Evolutionary conservation across 1,140 invertebrate species (phyloP), one percentile per base, ranked within the genome.

Genomic region (Frieseomelitta varia): DNA sequence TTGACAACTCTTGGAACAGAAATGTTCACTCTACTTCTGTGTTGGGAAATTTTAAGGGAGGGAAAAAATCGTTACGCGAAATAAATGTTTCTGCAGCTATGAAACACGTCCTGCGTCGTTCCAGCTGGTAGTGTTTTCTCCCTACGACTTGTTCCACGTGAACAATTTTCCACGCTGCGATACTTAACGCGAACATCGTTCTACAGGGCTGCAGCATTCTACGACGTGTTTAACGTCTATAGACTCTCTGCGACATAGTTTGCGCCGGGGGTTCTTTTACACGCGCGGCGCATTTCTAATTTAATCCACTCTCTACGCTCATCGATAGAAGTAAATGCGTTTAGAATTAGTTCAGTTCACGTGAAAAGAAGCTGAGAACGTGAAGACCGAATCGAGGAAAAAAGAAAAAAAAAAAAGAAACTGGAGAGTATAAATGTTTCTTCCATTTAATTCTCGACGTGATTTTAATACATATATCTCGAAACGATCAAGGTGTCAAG

Each of bases 171-270:
- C 82, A 56, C 56, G 47, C 30, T 65, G 58, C 82, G 56, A 78
- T 84, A 72, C 82, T 84, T 84, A 72, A 84, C 56, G 58, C 68
- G 56, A 55, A 79, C 68, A 84, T 55, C 82, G 79, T 84, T 79
- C 76, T 55, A 72, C 30, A 47, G 21, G 15, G 10, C 34, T 53
- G 27, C 56, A 72, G 30, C 55, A 58, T 61, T 69, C 82, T 61
- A 71, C 67, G 21, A 63, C 30, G 51, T 81, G 61, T 75, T 81
- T 47, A 53, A 67, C 51, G 27, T 67, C 47, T 71, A 72, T 77
- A 61, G 14, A 53, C 55, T 19, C 55, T 19, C 67, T 4, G 76
- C 56, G 82, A 84, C 76, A 72, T 63, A 72, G 55, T 84, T 72
- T 39, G 51, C 82, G 65, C 72, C 72, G 34, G n/a, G 34, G 4